Percentiles rank a stretch among this genome's conserved stretches.
Evolutionary conservation across 2,113 vertebrate genomes (phyloP).

Genomic region (Microtus oregoni): DNA sequence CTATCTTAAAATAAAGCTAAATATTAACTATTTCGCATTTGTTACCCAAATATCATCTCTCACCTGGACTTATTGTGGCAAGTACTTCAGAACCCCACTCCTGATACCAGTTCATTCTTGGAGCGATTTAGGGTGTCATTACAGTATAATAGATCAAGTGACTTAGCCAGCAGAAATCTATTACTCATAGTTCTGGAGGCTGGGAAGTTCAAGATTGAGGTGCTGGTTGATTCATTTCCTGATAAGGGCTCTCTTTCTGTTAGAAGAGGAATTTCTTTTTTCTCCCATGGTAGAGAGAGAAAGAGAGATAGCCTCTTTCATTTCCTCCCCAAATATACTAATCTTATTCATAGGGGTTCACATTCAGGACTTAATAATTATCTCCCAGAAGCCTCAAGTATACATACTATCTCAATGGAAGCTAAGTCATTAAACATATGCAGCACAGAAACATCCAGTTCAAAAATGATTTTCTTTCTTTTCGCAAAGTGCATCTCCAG

Average conservation of each 20-base stretch:
- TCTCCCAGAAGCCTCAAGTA: neutral
- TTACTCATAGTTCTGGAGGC: neutral
- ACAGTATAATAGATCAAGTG: neutral
- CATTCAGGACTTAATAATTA: neutral
- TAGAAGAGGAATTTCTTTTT: neutral
- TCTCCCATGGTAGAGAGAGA: neutral
- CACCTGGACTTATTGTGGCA: neutral
- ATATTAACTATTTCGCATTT: neutral
- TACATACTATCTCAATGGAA: neutral
- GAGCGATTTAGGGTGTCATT: neutral
- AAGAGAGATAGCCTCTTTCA: neutral
- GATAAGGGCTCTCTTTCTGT: neutral
- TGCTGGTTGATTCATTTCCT: neutral
- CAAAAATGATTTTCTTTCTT: constrained; percentile 25
- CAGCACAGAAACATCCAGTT: neutral
- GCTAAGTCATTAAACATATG: neutral
- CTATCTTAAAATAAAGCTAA: neutral
- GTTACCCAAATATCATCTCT: neutral
- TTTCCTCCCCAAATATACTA: neutral
- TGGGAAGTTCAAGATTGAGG: neutral
- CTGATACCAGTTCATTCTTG: neutral
- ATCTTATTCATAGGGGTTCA: neutral
- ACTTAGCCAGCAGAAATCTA: neutral
- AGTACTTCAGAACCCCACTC: neutral
- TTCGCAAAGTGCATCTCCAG: neutral